A percentile compares a stretch with the other conserved stretches of the same genome.
Evolutionary conservation across 2,888 invertebrate species (phyloP).

Genomic region (Muschampia plurimacula): DNA sequence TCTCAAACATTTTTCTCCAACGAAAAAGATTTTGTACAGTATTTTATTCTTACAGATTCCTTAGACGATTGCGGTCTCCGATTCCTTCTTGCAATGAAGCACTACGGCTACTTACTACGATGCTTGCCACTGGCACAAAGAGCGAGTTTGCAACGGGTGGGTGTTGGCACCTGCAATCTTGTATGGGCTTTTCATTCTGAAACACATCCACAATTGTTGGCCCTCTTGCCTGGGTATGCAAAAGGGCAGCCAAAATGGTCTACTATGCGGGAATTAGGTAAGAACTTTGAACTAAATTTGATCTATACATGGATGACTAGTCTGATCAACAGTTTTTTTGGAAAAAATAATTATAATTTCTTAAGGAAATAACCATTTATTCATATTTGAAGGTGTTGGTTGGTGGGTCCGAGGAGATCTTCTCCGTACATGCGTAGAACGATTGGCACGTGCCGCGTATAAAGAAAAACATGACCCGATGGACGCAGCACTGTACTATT

Average conservation of each 20-base stretch:
- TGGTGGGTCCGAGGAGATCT: slow-evolving; percentile 98
- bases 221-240: slow-evolving; percentile 94
- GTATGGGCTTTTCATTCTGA: slow-evolving; percentile 99
- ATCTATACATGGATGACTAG: not conserved
- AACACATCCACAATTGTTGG: slow-evolving; percentile 97
- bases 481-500: slow-evolving; percentile 98
- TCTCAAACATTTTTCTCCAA: not conserved
- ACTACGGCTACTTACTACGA: slow-evolving; percentile 97
- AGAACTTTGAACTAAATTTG: slow-evolving; percentile 39
- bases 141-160: slow-evolving; percentile 93
- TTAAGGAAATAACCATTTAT: not conserved
- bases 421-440: slow-evolving; percentile 94
- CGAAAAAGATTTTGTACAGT: not conserved
- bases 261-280: slow-evolving; percentile 94
- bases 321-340: not conserved
- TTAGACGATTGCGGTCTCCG: slow-evolving; percentile 99
- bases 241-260: slow-evolving; percentile 96
- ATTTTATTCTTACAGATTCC: slow-evolving; percentile 84
- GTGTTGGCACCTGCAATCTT: slow-evolving; percentile 95
- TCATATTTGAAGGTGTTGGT: slow-evolving; percentile 88
- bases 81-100: slow-evolving; percentile 98
- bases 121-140: slow-evolving; percentile 97
- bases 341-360: too few species aligned
- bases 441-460: slow-evolving; percentile 97
- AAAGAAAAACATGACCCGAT: slow-evolving; percentile 97